These are phyloP conservation scores for Crotalus viridis DNA, from an alignment of 2,113 vertebrate genomes.

Conservation along the genomic window DNA sequence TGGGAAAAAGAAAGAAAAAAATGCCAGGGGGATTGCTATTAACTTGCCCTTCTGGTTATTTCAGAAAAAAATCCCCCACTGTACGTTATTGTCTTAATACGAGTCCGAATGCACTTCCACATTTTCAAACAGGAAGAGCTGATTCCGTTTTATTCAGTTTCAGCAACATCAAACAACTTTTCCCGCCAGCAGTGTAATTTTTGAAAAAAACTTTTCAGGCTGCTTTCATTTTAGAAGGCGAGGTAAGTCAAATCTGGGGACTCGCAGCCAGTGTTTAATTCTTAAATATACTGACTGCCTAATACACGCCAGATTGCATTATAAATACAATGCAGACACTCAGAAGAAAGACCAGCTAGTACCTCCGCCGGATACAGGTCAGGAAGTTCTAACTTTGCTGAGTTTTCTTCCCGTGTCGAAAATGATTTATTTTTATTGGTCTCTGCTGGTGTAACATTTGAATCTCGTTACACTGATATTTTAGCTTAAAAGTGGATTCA, in stretches of 20 bases:
- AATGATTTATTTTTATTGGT: conserved; percentile 55
- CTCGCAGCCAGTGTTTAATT: neutral
- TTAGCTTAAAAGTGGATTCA: conserved; percentile 59
- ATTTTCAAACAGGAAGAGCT: neutral
- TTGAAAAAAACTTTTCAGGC: neutral
- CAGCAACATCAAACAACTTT: neutral
- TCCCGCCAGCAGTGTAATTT: neutral
- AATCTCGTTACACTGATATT: conserved; percentile 63
- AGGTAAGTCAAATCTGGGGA: neutral
- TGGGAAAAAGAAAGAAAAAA: neutral
- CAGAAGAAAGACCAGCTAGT: conserved; percentile 34
- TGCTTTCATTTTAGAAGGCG: neutral
- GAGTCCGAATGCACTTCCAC: neutral
- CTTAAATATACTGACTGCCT: neutral
- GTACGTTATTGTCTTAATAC: neutral
- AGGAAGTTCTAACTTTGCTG: neutral
- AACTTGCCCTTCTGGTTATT: no score
- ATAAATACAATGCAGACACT: conserved; percentile 8
- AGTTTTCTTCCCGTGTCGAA: conserved; percentile 36
- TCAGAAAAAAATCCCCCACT: neutral
- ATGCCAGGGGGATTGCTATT: no score
- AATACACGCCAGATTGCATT: neutral
- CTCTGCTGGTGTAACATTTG: conserved; percentile 54
- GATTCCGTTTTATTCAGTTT: neutral
- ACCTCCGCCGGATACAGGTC: neutral